Evolutionary conservation across 2,113 vertebrate genomes (phyloP), one percentile per base, ranked within the genome.

Genomic region (Megaceryle torquata): DNA sequence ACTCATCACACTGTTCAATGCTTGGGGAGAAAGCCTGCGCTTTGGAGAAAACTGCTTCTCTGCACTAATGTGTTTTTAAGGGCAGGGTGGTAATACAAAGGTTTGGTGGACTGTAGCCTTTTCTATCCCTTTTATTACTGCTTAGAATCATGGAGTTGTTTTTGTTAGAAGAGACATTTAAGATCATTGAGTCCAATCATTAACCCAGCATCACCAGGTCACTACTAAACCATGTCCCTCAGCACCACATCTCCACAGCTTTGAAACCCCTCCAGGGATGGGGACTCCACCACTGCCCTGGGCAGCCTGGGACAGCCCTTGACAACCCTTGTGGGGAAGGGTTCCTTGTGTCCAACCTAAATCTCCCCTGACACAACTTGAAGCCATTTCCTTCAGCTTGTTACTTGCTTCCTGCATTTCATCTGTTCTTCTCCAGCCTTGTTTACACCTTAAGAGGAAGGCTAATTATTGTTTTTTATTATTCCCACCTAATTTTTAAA

Each of bases 1-100:
- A 41, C 20, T 6, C 0, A 3, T 29, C 7, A 2, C 0, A 1
- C 10, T 6, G 1, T 17, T 63, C 33, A 14, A 56, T 53, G 37
- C 44, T 0, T 4, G 26, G 25, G n/a, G 54, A 76, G 35, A 29
- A 60, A 15, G 26, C 21, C 21, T 64, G 19, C 0, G 0, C 44
- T 61, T 33, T 5, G 33, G 61, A 46, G 57, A 26, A 37, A 54
- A 50, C 15, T 39, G 25, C 37, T 85, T 56, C 59, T 82, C 21
- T 3, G 25, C 5, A 1, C 5, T 68, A 1, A 1, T 4, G n/a
- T 48, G 1, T 33, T 80, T 21, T 35, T 31, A 12, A 71, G 41
- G 8, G 15, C 1, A 5, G 28, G 20, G 5, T 43, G 54, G 33
- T 41, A 41, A 53, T 56, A 20, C 44, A 50, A 21, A 53, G 35